phyloP scores from a whole-genome alignment of 2,113 vertebrate genomes.

The Phoenicopterus ruber region DNA sequence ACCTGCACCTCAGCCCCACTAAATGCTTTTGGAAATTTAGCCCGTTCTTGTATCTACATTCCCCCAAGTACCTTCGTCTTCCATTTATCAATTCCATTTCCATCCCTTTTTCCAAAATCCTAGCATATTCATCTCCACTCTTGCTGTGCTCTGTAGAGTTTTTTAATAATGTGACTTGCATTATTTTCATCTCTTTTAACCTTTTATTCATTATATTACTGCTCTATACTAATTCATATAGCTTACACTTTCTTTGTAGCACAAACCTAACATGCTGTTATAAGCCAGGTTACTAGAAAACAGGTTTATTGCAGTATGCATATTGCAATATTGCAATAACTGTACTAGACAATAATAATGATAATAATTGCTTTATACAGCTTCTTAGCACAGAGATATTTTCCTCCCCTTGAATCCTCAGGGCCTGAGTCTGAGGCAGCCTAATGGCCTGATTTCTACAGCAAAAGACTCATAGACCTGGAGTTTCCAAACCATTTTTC shows the following conservation, averaged over 20 bases:
- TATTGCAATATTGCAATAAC: not conserved
- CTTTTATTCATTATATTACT: not conserved
- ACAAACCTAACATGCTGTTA: not conserved
- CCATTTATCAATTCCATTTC: not conserved
- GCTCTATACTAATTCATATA: not conserved
- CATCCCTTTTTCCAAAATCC: not conserved
- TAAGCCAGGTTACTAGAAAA: not conserved
- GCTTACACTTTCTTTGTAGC: not conserved
- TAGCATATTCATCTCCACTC: not conserved
- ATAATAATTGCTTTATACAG: not conserved
- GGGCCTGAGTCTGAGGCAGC: not conserved
- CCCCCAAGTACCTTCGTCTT: not conserved
- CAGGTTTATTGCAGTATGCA: not conserved
- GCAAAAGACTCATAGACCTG: not conserved
- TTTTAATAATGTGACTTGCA: not conserved
- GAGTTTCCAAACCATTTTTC: constrained; percentile 41
- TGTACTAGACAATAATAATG: not conserved
- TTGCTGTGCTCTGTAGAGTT: not conserved
- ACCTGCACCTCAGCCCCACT: not conserved
- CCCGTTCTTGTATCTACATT: not conserved
- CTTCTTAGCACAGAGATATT: not conserved
- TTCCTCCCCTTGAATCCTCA: not conserved
- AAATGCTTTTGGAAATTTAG: not conserved
- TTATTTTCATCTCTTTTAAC: constrained; percentile 3
- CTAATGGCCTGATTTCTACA: not conserved